Evolutionary conservation across 2,797 vertebrate genomes (phyloP), one percentile per base, ranked within the genome.

Genomic region (Lateolabrax maculatus): DNA sequence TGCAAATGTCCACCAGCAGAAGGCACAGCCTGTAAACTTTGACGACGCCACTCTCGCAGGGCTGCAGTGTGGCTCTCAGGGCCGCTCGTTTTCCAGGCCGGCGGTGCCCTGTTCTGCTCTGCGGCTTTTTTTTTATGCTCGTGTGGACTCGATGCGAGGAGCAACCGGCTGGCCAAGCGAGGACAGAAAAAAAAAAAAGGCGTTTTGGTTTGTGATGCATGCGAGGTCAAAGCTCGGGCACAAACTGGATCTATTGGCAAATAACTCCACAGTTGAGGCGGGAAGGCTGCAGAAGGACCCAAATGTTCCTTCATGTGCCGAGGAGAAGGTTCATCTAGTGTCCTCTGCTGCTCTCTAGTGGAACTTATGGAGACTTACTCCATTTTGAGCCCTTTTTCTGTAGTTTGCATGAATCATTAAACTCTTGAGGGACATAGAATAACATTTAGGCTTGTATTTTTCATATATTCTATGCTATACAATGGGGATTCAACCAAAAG

Each of bases 281-380:
- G 37, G 11, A 37, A 11, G n/a, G 12, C 11, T 15, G 46, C 10
- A 7, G 10, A 4, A 43, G 9, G 5, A 11, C 2, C 3, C 6
- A 12, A 27, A 39, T 41, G 48, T 48, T 43, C 43, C 53, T 15
- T 49, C 21, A 19, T 6, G 10, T 27, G 36, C 7, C 13, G 9
- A 0, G 25, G 31, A n/a, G 18, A 2, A 6, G 63, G 1, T 9
- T 62, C n/a, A 91, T 90, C 68, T 3, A 9, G 60, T 52, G 86
- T 91, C 86, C 81, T 93, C 72, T 94, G 91, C 92, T 89, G 85
- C 87, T 12, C 80, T 91, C 92, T 89, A 84, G 86, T 0, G 92
- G 84, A 80, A 0, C 3, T 18, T 10, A 1, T 0, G 6, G 3
- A 7, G 52, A 77, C 89, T 19, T 65, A 16, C 68, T 69, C 2